phyloP scores from a whole-genome alignment of 2,888 invertebrate species.

The Hoplodrina blanda region DNA sequence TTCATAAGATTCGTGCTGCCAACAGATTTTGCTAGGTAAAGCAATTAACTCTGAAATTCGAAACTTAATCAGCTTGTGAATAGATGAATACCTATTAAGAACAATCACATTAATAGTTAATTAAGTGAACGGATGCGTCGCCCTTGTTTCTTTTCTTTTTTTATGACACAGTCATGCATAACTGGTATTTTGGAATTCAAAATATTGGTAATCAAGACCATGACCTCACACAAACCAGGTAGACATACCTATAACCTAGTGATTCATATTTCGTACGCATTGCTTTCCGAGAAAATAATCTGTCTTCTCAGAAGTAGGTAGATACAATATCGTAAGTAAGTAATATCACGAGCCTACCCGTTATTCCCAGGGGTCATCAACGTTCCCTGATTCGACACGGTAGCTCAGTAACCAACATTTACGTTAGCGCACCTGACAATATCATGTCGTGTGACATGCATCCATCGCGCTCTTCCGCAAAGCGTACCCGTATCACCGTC shows the following conservation, averaged over 20 bases:
- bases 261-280: conserved; percentile 45
- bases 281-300: conserved; percentile 1
- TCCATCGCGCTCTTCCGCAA: conserved; percentile 81
- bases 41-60: neutral
- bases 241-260: conserved; percentile 16
- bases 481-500: conserved; percentile 74
- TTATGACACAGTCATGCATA: conserved; percentile 34
- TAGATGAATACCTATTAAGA: conserved; percentile 3
- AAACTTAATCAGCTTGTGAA: conserved; percentile 2
- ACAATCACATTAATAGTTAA: conserved; percentile 12
- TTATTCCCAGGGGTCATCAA: conserved; percentile 66
- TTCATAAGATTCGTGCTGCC: neutral
- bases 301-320: conserved; percentile 3
- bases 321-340: neutral
- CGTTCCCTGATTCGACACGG: conserved; percentile 76
- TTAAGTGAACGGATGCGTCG: conserved; percentile 20
- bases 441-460: conserved; percentile 70
- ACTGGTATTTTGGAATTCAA: conserved; percentile 58
- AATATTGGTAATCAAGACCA: conserved; percentile 53
- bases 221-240: conserved; percentile 52
- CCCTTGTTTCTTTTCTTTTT: conserved; percentile 28
- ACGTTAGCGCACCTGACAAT: conserved; percentile 72
- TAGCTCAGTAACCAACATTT: conserved; percentile 79
- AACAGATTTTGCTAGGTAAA: neutral
- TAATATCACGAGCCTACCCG: conserved; percentile 40